Conservation (phyloP, 2,797 vertebrate species). For the Arvicola amphibius region DNA sequence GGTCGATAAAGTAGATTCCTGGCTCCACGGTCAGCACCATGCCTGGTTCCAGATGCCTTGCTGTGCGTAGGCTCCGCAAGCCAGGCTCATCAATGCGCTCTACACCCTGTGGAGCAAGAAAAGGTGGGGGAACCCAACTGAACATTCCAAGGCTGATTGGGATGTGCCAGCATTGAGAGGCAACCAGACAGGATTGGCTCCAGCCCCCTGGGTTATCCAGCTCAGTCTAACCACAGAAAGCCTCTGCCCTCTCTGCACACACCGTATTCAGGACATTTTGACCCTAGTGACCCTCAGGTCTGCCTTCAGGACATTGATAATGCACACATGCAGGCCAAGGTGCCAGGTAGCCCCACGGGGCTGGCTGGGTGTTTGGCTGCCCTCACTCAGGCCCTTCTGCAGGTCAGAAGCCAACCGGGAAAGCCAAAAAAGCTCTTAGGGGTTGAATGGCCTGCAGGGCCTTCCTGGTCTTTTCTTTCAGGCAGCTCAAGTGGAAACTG, state of each 20-base stretch:
- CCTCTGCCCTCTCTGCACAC: not conserved
- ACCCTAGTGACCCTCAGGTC: not conserved
- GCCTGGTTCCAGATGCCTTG: conserved; percentile 90
- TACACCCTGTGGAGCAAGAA: conserved; percentile 87
- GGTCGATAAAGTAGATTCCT: conserved; percentile 98
- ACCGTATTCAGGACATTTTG: not conserved
- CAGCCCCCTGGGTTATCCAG: not conserved
- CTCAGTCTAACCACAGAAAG: not conserved
- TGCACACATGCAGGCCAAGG: not conserved
- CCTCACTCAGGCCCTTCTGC: not conserved
- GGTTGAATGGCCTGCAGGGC: not conserved
- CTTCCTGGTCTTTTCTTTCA: not conserved
- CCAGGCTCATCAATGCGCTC: conserved; percentile 92
- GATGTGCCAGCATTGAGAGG: not conserved
- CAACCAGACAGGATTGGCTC: not conserved
- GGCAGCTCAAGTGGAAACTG: conserved; percentile 48
- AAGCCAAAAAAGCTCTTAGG: conserved; percentile 71
- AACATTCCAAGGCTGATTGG: not conserved
- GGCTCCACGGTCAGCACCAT: conserved; percentile 99
- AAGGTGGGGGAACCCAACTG: too few species aligned
- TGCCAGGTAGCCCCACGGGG: not conserved
- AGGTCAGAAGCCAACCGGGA: conserved; percentile 14
- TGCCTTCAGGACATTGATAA: not conserved
- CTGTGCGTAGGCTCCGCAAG: conserved; percentile 93
- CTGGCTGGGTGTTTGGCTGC: not conserved